phyloP scores from a whole-genome alignment of 2,888 invertebrate genomes.

The Diarsia mendica region DNA sequence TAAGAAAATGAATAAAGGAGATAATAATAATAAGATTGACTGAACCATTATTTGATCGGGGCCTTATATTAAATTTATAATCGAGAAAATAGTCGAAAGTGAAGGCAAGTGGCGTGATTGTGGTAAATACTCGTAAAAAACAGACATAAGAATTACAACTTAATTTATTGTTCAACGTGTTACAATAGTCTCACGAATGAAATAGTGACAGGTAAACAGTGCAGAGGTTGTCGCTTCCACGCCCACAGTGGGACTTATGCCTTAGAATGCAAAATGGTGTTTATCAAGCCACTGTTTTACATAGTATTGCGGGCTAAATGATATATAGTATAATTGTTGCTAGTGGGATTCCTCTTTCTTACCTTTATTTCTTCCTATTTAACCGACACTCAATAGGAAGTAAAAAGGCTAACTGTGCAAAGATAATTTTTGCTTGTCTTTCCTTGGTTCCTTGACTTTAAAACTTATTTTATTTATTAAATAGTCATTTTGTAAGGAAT shows the following conservation, averaged over 20 bases:
- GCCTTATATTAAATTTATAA: too few species aligned
- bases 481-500: neutral
- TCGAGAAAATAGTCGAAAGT: neutral
- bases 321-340: conserved; percentile 47
- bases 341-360: conserved; percentile 9
- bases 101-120: neutral
- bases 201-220: neutral
- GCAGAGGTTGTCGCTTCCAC: neutral
- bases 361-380: neutral
- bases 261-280: conserved; percentile 50
- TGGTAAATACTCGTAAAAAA: neutral
- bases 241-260: neutral
- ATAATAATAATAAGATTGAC: too few species aligned
- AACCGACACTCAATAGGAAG: neutral
- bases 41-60: too few species aligned
- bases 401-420: neutral
- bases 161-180: neutral
- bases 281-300: conserved; percentile 61
- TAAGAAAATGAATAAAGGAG: too few species aligned
- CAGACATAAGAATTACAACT: neutral
- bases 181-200: neutral
- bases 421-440: neutral
- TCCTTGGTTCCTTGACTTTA: neutral
- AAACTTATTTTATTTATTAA: neutral
- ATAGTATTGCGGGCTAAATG: conserved; percentile 60